Conservation (phyloP, 2,113 vertebrate species). For the Alces alces region DNA sequence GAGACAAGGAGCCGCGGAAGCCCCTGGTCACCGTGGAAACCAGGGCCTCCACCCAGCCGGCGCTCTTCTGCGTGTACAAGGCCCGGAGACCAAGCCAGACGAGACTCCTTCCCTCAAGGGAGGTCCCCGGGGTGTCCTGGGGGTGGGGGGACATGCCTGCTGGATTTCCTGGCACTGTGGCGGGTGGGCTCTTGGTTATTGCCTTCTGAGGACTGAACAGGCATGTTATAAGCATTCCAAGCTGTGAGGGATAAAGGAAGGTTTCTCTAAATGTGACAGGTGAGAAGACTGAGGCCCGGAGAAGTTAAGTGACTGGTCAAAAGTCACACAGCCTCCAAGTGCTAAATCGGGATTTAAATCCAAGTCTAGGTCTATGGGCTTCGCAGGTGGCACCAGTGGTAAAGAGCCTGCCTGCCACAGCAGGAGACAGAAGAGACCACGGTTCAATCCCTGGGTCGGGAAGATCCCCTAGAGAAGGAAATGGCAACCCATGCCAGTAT, state of each 20-base stretch:
- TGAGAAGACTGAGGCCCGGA: not conserved
- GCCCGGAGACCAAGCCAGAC: not conserved
- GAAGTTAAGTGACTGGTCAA: not conserved
- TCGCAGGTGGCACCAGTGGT: not conserved
- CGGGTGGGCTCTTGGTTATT: not conserved
- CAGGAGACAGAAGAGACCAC: not conserved
- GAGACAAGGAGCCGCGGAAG: not conserved
- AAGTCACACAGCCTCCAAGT: not conserved
- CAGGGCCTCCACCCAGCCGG: not conserved
- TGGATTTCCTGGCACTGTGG: not conserved
- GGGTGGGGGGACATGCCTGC: not conserved
- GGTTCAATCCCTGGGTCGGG: not conserved
- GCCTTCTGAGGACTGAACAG: not conserved
- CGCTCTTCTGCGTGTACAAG: not conserved
- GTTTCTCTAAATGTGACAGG: not conserved
- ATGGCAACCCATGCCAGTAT: not conserved
- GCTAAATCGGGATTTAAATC: not conserved
- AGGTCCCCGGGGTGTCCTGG: not conserved
- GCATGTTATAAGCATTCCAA: not conserved
- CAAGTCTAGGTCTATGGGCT: not conserved
- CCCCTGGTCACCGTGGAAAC: not conserved
- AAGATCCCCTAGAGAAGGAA: not conserved
- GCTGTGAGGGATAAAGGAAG: not conserved
- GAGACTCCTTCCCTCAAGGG: not conserved
- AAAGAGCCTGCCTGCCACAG: not conserved